Evolutionary conservation across 2,888 invertebrate genomes (phyloP), one percentile per base, ranked within the genome.

Genomic region (Tiliacea citrago): DNA sequence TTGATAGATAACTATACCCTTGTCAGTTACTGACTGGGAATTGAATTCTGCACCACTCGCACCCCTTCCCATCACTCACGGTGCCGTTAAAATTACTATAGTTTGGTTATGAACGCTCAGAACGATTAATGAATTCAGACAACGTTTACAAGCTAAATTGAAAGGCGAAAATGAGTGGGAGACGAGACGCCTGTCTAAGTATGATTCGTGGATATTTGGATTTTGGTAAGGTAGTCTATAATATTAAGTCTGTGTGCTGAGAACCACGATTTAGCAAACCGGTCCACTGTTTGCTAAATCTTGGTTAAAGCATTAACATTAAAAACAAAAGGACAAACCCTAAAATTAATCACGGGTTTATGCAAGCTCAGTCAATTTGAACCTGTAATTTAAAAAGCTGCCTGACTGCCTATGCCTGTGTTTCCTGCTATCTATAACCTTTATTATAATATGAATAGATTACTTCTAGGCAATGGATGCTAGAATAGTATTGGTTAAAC

Each of bases 1-100:
- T 76, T 88, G 84, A 88, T 85, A 88, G 84, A 88, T 88, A 88
- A 77, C 79, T 16, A 47, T 42, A 88, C 88, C 88, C 88, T 89
- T 74, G 89, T 88, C 88, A 88, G 84, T 72, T 75, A 73, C 77
- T 87, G 75, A 76, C 73, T 70, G 76, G 74, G 86, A 86, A 86
- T 86, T 86, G 86, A 86, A 86, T 86, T 86, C 80, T 87, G 86
- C 68, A 87, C 88, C 84, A 77, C 84, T 72, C 51, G 67, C 75
- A 66, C 87, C 86, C 86, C 75, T 73, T 73, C 45, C 81, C 86
- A 86, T 87, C 86, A 86, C 75, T 86, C 86, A 86, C 79, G 71
- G 68, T 35, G 73, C 62, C 55, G 83, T 87, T 86, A 77, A 83
- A 83, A 86, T 86, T 86, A 79, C 82, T 86, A 86, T 82, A 81